A percentile compares a stretch with the other conserved stretches of the same genome.
Evolutionary conservation across 2,113 vertebrate genomes (phyloP).

Genomic region (Laterallus jamaicensis): DNA sequence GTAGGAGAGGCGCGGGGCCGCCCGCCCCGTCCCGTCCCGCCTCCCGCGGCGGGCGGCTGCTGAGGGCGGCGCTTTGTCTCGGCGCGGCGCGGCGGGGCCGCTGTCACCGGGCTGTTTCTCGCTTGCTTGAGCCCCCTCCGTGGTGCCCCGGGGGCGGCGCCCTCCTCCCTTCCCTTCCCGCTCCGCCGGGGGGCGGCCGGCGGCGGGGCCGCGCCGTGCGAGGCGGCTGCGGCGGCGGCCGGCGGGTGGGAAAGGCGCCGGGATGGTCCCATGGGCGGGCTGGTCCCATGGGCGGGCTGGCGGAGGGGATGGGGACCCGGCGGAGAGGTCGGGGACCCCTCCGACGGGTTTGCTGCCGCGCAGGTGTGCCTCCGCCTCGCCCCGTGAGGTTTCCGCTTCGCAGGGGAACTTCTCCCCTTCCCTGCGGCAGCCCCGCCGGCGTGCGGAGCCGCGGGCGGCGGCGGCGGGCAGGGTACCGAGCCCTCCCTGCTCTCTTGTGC

Average conservation of each 20-base stretch:
- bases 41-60: not conserved
- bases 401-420: not conserved
- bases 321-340: not conserved
- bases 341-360: not conserved
- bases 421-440: not conserved
- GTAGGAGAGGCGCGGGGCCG: not conserved
- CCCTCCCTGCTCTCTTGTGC: too few relatives aligned
- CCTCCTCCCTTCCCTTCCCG: too few relatives aligned
- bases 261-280: not conserved
- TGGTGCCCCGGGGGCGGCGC: not conserved
- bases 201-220: not conserved
- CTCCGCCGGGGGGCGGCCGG: not conserved
- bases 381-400: not conserved
- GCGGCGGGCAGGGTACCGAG: not conserved
- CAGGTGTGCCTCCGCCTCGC: not conserved
- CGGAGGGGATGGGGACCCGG: not conserved
- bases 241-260: not conserved
- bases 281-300: not conserved
- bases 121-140: not conserved
- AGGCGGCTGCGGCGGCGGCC: not conserved
- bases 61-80: conserved; percentile 3
- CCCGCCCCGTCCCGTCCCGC: not conserved
- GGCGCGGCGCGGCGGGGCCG: not conserved
- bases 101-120: not conserved
- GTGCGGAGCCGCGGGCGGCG: not conserved